phyloP scores from a whole-genome alignment of 1,140 invertebrate species.

The Octopus sinensis region DNA sequence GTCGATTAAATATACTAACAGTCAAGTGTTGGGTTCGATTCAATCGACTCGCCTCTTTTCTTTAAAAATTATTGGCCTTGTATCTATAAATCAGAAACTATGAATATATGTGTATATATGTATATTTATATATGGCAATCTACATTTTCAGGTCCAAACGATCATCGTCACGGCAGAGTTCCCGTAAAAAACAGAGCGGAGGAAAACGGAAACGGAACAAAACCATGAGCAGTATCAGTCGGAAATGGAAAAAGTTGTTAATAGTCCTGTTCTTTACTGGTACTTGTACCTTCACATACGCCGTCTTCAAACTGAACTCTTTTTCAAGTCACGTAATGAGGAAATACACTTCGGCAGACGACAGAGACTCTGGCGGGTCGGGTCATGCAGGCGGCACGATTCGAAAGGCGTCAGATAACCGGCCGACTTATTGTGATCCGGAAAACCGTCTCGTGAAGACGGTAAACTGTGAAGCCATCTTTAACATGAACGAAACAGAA shows the following conservation, averaged over 20 bases:
- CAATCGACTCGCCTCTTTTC: background rate
- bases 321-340: background rate
- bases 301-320: background rate
- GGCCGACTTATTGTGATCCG: background rate
- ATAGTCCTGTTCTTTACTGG: background rate
- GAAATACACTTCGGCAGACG: background rate
- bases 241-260: background rate
- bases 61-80: background rate
- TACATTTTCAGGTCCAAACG: background rate
- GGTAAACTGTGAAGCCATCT: background rate
- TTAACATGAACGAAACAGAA: background rate
- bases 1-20: too few relatives aligned
- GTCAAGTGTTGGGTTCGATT: background rate
- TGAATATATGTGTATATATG: background rate
- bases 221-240: background rate
- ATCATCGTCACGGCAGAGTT: background rate
- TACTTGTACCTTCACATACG: background rate
- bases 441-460: background rate
- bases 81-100: background rate
- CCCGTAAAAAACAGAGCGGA: background rate
- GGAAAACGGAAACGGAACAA: too few relatives aligned
- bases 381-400: background rate
- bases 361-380: background rate
- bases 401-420: background rate
- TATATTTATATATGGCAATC: background rate